Percentiles rank a stretch among this genome's conserved stretches.
Evolutionary conservation across 2,113 vertebrate genomes (phyloP).

Genomic region (Alces alces): DNA sequence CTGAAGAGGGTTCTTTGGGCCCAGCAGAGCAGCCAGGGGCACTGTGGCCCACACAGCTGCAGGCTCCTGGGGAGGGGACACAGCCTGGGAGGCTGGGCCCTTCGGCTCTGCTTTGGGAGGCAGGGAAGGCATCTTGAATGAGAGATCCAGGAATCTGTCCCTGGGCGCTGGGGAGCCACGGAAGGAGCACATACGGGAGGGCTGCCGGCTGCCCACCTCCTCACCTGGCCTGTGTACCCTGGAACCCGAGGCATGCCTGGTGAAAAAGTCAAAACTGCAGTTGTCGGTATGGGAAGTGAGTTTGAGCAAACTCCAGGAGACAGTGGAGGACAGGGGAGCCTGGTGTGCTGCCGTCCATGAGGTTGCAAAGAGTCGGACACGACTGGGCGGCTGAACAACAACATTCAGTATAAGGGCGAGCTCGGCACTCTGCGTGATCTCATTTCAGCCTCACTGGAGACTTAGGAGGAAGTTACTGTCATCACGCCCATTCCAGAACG

Average conservation of each 20-base stretch:
- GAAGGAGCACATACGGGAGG: background rate
- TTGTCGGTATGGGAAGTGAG: background rate
- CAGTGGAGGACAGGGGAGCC: background rate
- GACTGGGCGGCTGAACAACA: background rate
- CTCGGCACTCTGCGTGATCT: background rate
- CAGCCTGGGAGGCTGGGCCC: background rate
- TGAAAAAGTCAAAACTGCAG: background rate
- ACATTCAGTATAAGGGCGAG: fast-evolving
- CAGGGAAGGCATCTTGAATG: background rate
- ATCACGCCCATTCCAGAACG: background rate
- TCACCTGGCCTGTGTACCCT: background rate
- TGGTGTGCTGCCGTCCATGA: background rate
- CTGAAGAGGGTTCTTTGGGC: background rate
- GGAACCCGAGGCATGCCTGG: background rate
- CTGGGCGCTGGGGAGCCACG: background rate
- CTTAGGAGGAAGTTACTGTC: fast-evolving
- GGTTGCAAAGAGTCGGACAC: background rate
- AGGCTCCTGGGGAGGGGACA: background rate
- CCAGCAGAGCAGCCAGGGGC: background rate
- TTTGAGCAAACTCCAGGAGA: background rate
- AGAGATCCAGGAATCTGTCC: background rate
- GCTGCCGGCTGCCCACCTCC: background rate
- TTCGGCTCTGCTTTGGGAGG: too few relatives aligned
- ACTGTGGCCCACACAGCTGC: fast-evolving
- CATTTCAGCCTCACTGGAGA: background rate